Evolutionary conservation across 23 tunicate species (phyloP).

Genomic region (Diplosoma virens): DNA sequence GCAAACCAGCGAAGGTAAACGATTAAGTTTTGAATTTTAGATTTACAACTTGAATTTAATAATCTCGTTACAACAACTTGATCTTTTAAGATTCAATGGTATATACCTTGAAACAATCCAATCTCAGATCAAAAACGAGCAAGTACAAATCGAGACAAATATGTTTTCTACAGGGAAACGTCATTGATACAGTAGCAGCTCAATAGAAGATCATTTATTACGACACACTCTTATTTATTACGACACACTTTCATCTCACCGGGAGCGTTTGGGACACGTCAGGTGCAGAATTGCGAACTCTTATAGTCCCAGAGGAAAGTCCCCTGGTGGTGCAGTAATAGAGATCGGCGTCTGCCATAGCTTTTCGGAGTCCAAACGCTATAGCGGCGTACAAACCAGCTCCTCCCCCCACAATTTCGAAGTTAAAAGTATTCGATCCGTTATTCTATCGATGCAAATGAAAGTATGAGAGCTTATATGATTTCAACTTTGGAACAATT

Average conservation of each 20-base stretch:
- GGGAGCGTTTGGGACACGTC: not conserved
- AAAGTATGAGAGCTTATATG: not conserved
- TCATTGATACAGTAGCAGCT: not conserved
- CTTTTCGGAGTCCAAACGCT: constrained; percentile 4
- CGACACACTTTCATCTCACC: not conserved
- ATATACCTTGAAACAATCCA: no score
- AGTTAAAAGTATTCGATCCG: not conserved
- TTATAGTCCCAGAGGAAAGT: constrained; percentile 32
- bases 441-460: not conserved
- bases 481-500: not conserved
- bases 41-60: no score
- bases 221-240: no score
- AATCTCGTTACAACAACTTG: no score
- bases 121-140: no score
- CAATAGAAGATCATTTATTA: not conserved
- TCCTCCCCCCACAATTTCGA: constrained; percentile 18
- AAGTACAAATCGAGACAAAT: not conserved
- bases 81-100: no score
- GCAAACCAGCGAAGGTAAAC: no score
- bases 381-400: constrained; percentile 42
- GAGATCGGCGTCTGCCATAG: constrained; percentile 50
- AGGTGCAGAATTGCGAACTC: not conserved
- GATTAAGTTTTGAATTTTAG: no score
- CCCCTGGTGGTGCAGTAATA: constrained; percentile 51
- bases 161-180: no score